phyloP scores from a whole-genome alignment of 2,113 vertebrate genomes.

The Pyrgilauda ruficollis region DNA sequence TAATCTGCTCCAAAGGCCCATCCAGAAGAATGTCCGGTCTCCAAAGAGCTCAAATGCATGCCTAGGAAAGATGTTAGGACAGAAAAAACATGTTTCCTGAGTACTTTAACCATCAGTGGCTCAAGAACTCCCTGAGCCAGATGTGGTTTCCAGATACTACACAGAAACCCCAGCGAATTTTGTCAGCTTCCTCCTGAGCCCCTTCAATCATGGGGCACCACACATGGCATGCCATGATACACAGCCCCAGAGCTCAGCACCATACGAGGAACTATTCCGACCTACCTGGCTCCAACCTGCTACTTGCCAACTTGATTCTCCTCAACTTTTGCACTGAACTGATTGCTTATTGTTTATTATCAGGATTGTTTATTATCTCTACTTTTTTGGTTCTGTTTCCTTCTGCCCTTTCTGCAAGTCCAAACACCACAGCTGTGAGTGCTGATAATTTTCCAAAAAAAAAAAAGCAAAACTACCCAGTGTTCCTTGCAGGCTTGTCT shows the following conservation, averaged over 20 bases:
- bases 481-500: not conserved
- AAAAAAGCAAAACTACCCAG: not conserved
- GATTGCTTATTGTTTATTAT: not conserved
- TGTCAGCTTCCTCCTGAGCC: not conserved
- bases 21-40: not conserved
- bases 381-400: not conserved
- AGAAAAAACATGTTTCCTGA: not conserved
- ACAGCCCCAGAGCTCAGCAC: not conserved
- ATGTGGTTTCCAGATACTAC: accelerated
- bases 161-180: not conserved
- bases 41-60: not conserved
- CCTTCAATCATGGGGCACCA: accelerated
- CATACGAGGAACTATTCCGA: not conserved
- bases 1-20: not conserved
- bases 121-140: not conserved
- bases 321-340: not conserved
- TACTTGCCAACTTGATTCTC: not conserved
- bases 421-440: not conserved
- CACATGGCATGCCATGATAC: accelerated
- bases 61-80: not conserved
- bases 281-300: not conserved
- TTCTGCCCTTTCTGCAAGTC: not conserved
- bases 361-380: not conserved
- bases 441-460: not conserved
- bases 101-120: not conserved